A percentile compares a stretch with the other conserved stretches of the same genome.
Evolutionary conservation across 1,140 invertebrate genomes (phyloP).

Genomic region (Zaprionus camerounensis): DNA sequence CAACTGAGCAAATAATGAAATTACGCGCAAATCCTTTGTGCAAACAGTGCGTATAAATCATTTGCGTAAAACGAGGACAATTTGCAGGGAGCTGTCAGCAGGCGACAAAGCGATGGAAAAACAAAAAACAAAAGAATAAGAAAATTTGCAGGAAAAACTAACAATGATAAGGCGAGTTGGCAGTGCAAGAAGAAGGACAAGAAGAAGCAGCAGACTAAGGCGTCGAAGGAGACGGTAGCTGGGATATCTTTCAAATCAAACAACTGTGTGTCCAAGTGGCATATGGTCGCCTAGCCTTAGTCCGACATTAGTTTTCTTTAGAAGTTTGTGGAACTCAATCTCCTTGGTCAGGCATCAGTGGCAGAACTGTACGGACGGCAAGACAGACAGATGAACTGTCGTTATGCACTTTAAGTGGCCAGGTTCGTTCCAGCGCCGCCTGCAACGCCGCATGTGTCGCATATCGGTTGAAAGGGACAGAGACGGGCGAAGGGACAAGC

Average conservation of each 20-base stretch:
- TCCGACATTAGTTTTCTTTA: slow-evolving; percentile 46
- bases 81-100: slow-evolving; percentile 62
- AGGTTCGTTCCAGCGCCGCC: slow-evolving; percentile 50
- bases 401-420: slow-evolving; percentile 63
- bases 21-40: slow-evolving; percentile 41
- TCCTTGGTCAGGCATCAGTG: slow-evolving; percentile 66
- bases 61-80: slow-evolving; percentile 55
- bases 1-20: slow-evolving; percentile 52
- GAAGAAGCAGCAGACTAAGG: slow-evolving; percentile 21
- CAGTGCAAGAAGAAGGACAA: background rate
- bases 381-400: slow-evolving; percentile 18
- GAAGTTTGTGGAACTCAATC: slow-evolving; percentile 60
- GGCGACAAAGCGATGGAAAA: slow-evolving; percentile 30
- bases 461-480: slow-evolving; percentile 28
- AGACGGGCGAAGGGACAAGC: slow-evolving; percentile 23
- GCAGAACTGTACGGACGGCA: slow-evolving; percentile 16
- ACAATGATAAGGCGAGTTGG: slow-evolving; percentile 58
- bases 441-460: slow-evolving; percentile 75
- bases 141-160: slow-evolving; percentile 51
- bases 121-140: slow-evolving; percentile 31
- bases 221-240: slow-evolving; percentile 56
- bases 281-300: slow-evolving; percentile 53
- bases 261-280: slow-evolving; percentile 69
- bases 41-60: slow-evolving; percentile 48
- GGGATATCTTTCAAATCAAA: slow-evolving; percentile 54